Base-by-base conservation (phyloP, 2,113 vertebrate species). In the Rhegmatorhina hoffmannsi region DNA sequence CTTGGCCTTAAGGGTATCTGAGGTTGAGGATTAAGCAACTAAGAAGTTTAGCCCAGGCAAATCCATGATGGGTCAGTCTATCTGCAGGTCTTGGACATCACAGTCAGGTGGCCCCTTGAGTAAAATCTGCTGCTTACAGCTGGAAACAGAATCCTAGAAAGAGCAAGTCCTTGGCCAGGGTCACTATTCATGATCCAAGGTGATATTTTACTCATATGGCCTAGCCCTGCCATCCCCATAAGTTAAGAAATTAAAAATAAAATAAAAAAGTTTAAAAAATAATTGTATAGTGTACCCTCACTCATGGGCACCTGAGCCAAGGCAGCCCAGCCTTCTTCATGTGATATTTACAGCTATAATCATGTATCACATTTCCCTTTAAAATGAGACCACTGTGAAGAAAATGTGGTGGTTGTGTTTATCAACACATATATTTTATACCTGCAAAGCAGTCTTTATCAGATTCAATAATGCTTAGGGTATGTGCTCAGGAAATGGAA, bases 271-370 rank as follows among this genome's bases (percentile, higher is more conserved):
- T 50, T 46, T 3, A 10, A 34, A 56, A 17, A 17, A n/a, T 8
- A 14, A 20, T 13, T 15, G 1, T 11, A 16, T 23, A 1, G 2
- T 56, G 78, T n/a, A 10, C 5, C 3, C 1, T 67, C 2, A 69
- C 7, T 46, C 11, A 3, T 36, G 33, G 16, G 18, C 25, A 19
- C 5, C 36, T 49, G 21, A 46, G 18, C 3, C 40, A 80, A 53
- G 58, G n/a, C 6, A 67, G 21, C 16, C 24, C 52, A 50, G 10
- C 4, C 29, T 4, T 59, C 15, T 44, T 16, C 29, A 9, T 40
- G 31, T 40, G 28, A n/a, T 44, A 64, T 17, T 25, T 6, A 40
- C 28, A 74, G 13, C 34, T 55, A 14, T 10, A 52, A 40, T 2
- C 20, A 10, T 0, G 1, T 4, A 29, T 10, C 10, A 28, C 6